phyloP scores from a whole-genome alignment of 2,113 vertebrate species.

The Pyxicephalus adspersus region DNA sequence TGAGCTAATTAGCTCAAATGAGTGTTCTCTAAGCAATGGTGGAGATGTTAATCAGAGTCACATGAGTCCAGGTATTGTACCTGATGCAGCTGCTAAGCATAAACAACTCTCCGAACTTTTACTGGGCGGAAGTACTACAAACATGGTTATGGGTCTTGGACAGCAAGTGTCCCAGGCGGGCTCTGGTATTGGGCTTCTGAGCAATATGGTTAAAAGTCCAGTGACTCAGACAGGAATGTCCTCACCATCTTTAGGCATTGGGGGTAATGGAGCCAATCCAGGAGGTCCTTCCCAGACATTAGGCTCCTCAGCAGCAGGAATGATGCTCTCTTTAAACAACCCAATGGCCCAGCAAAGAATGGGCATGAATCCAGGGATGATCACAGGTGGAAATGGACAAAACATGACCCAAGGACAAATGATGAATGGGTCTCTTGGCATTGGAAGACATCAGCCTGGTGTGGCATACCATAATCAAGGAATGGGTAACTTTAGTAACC shows the following conservation, averaged over 20 bases:
- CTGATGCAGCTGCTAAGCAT: slow-evolving; percentile 96
- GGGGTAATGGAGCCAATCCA: slow-evolving; percentile 73
- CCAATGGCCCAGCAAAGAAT: slow-evolving; percentile 77
- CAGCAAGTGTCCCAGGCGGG: slow-evolving; percentile 77
- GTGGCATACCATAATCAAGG: slow-evolving; percentile 85
- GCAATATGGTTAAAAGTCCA: slow-evolving; percentile 83
- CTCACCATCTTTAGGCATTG: slow-evolving; percentile 74
- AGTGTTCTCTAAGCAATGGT: slow-evolving; percentile 89
- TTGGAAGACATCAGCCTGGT: slow-evolving; percentile 79
- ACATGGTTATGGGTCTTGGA: slow-evolving; percentile 80
- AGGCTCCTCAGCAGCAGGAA: slow-evolving; percentile 65
- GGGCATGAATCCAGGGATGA: slow-evolving; percentile 80
- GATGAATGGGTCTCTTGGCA: slow-evolving; percentile 91
- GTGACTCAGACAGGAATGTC: slow-evolving; percentile 76
- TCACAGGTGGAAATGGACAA: slow-evolving; percentile 79
- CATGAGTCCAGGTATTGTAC: slow-evolving; percentile 84
- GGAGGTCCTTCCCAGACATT: slow-evolving; percentile 71
- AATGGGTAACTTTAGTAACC: slow-evolving; percentile 81
- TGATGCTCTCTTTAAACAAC: slow-evolving; percentile 76
- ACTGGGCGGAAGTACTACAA: slow-evolving; percentile 80
- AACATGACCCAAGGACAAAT: slow-evolving; percentile 90
- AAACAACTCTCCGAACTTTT: slow-evolving; percentile 96
- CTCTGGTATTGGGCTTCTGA: slow-evolving; percentile 79
- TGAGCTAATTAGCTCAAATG: slow-evolving; percentile 93
- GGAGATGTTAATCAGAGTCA: slow-evolving; percentile 89